Evolutionary conservation across 2,113 vertebrate species (phyloP).

Genomic region (Perca fluviatilis): DNA sequence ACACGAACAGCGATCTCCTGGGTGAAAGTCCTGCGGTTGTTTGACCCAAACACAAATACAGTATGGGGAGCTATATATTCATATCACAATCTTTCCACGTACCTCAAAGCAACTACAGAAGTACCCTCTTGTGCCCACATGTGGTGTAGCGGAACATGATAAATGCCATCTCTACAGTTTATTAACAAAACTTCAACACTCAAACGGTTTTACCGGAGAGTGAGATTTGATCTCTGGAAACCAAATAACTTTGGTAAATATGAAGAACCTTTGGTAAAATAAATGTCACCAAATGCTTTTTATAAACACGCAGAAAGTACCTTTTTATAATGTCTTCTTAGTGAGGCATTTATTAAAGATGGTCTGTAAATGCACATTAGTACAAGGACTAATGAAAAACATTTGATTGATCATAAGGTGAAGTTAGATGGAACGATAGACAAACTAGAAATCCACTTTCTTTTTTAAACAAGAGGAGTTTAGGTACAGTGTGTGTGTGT

Average conservation of each 20-base stretch:
- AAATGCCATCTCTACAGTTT: too few relatives aligned
- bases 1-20: too few relatives aligned
- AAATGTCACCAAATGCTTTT: neutral
- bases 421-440: neutral
- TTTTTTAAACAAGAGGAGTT: neutral
- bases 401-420: neutral
- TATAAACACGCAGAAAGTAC: neutral
- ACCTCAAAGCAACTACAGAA: too few relatives aligned
- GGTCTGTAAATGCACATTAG: neutral
- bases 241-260: neutral
- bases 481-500: neutral
- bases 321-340: too few relatives aligned
- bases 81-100: too few relatives aligned
- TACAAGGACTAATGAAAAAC: too few relatives aligned
- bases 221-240: neutral
- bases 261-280: neutral
- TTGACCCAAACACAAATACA: too few relatives aligned
- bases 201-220: neutral
- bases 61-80: too few relatives aligned
- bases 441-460: neutral
- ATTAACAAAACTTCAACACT: neutral
- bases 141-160: too few relatives aligned
- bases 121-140: too few relatives aligned
- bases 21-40: too few relatives aligned
- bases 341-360: too few relatives aligned